Conservation (phyloP, 2,797 vertebrate species). For the Micropoecilia bifurca region DNA sequence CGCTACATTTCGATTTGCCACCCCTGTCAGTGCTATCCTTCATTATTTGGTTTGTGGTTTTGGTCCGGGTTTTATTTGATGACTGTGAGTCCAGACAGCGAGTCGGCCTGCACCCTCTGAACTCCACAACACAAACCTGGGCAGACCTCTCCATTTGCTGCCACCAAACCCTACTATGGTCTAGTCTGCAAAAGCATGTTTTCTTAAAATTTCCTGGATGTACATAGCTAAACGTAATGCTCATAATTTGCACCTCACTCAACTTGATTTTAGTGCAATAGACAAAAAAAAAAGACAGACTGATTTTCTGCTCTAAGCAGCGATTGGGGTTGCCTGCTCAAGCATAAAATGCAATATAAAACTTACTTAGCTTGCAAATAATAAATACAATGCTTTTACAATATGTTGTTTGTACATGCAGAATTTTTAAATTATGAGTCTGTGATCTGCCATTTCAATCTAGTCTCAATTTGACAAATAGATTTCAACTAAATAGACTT, state of each 20-base stretch:
- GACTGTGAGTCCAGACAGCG: constrained; percentile 62
- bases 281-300: neutral
- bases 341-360: neutral
- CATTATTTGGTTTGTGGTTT: constrained; percentile 63
- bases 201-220: neutral
- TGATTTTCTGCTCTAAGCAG: neutral
- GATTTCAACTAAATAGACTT: neutral
- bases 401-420: neutral
- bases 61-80: constrained; percentile 69
- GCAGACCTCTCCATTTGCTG: constrained; percentile 36
- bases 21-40: constrained; percentile 63
- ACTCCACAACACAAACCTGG: constrained; percentile 68
- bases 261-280: neutral
- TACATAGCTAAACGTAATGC: neutral
- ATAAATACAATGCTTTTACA: neutral
- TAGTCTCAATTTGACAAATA: neutral
- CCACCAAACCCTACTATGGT: neutral
- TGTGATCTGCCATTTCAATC: neutral
- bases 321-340: neutral
- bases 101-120: constrained; percentile 63
- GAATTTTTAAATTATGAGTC: neutral
- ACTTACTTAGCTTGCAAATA: neutral
- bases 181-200: neutral
- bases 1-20: constrained; percentile 57
- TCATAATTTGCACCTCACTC: neutral